Conservation (phyloP, 2,113 vertebrate genomes). For the Acrocephalus kingi region DNA sequence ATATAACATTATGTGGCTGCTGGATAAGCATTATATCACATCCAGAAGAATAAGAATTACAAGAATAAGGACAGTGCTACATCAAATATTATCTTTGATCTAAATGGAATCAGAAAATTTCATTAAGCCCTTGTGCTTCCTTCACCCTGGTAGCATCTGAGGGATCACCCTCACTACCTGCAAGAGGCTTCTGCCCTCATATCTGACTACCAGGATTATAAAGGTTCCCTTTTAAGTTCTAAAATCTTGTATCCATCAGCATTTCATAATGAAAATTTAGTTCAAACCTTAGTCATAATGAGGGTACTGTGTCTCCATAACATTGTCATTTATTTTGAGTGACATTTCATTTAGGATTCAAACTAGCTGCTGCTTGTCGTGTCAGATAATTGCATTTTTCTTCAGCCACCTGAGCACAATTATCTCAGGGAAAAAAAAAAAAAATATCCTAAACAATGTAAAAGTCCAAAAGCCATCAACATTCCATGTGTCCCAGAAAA, state of each 20-base stretch:
- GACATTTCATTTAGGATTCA: not conserved
- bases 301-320: not conserved
- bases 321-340: not conserved
- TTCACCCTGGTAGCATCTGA: not conserved
- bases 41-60: not conserved
- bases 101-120: not conserved
- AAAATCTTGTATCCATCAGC: not conserved
- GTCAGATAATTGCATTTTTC: slow-evolving; percentile 22
- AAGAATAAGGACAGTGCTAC: not conserved
- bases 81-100: not conserved
- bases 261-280: not conserved
- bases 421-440: not conserved
- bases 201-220: not conserved
- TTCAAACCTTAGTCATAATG: not conserved
- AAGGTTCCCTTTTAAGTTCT: not conserved
- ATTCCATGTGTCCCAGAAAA: not conserved
- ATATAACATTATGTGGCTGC: not conserved
- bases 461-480: not conserved
- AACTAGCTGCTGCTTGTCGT: not conserved
- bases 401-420: slow-evolving; percentile 1
- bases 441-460: not conserved
- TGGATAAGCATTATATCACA: not conserved
- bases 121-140: not conserved
- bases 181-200: not conserved
- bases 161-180: not conserved